These are phyloP conservation scores for Halcyon chelicuti DNA, from an alignment of 2,797 vertebrate species.

Conservation along the genomic window DNA sequence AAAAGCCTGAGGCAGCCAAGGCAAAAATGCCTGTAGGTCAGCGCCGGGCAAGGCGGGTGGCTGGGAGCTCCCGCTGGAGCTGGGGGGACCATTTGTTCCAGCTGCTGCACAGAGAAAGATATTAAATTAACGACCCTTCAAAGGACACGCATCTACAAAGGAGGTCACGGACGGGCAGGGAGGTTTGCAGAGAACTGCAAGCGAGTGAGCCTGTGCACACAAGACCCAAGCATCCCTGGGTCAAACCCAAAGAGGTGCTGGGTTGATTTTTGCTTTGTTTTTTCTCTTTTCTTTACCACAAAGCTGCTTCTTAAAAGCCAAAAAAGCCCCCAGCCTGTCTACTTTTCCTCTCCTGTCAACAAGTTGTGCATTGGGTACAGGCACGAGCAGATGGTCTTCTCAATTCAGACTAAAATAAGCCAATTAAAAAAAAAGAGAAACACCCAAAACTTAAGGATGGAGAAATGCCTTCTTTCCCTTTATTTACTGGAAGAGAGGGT, in stretches of 20 bases:
- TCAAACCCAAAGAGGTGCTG: background rate
- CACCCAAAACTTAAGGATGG: background rate
- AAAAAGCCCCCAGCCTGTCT: background rate
- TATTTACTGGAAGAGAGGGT: background rate
- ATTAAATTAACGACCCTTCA: constrained; percentile 42
- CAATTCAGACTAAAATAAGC: background rate
- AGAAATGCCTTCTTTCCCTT: background rate
- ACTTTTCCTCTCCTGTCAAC: background rate
- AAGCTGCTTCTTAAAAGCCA: background rate
- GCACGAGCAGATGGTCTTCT: background rate
- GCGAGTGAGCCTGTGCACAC: background rate
- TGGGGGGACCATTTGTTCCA: constrained; percentile 59
- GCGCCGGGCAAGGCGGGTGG: background rate
- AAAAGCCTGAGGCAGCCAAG: background rate
- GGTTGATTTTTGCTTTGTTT: background rate
- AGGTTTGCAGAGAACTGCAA: background rate
- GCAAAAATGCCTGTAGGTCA: constrained; percentile 56
- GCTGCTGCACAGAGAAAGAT: constrained; percentile 36
- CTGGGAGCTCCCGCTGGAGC: background rate
- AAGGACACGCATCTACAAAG: background rate
- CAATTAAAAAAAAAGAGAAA: background rate
- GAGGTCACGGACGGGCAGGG: background rate
- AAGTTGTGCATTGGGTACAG: background rate
- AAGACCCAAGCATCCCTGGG: fast-evolving
- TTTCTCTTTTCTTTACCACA: background rate